Evolutionary conservation across 2,113 vertebrate species (phyloP).

Genomic region (Neogobius melanostomus): DNA sequence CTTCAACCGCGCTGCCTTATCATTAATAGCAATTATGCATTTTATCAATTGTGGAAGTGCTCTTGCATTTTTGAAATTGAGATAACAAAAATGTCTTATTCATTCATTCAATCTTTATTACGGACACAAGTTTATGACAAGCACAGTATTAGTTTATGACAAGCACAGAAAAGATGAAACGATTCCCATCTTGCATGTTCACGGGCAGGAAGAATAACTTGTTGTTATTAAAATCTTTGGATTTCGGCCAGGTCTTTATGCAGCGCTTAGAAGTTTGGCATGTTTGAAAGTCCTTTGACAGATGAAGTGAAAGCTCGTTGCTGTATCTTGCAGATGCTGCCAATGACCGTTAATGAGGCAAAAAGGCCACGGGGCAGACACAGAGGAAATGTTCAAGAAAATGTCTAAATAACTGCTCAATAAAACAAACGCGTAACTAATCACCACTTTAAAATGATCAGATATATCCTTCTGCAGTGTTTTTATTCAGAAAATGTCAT

Average conservation of each 20-base stretch:
- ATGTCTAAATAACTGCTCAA: too few relatives aligned
- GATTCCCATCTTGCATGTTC: neutral
- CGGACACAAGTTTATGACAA: neutral
- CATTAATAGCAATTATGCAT: slow-evolving; percentile 1
- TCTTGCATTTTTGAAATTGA: neutral
- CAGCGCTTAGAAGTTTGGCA: neutral
- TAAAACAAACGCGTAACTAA: too few relatives aligned
- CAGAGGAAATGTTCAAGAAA: neutral
- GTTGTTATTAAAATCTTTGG: neutral
- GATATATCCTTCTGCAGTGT: too few relatives aligned
- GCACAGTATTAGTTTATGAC: neutral
- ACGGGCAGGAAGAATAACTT: neutral
- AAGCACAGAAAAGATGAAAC: neutral
- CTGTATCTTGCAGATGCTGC: slow-evolving; percentile 11
- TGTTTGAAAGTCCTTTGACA: slow-evolving; percentile 17
- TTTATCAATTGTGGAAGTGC: neutral
- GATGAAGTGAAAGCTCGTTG: slow-evolving; percentile 12
- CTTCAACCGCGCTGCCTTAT: neutral
- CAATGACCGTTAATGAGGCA: slow-evolving; percentile 11
- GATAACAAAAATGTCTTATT: neutral
- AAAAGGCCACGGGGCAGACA: slow-evolving; percentile 18
- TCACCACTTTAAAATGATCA: too few relatives aligned
- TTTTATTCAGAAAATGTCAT: too few relatives aligned
- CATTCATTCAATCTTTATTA: too few relatives aligned
- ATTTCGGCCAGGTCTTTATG: neutral